Base-by-base conservation (phyloP, 2,797 vertebrate species). In the Synanceia verrucosa region DNA sequence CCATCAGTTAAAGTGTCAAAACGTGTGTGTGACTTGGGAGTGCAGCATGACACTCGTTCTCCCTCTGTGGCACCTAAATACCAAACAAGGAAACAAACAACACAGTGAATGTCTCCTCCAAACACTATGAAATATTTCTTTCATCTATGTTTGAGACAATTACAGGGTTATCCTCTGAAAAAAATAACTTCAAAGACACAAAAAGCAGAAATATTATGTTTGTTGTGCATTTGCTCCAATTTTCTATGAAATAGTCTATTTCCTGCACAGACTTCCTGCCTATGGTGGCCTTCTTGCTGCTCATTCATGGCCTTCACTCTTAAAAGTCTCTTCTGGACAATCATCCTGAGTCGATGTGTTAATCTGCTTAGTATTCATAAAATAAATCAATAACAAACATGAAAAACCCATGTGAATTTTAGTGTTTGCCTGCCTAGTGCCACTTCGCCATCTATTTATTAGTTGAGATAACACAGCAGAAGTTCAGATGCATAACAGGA, bases 251-350 rank as follows among this genome's bases (percentile, higher is more conserved):
- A 87, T 14, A 41, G 70, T 47, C 23, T 16, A 73, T 82, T 87
- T 90, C 84, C 86, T 83, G 79, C 57, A 21, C 39, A 39, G 24
- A 52, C 53, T 70, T 87, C 82, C 78, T 85, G 67, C 39, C 57
- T 64, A 16, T 36, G 37, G 37, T 29, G 57, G 21, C 51, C n/a
- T 34, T 51, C 12, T 46, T 2, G 57, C 41, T 55, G 12, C 64
- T 55, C 24, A 47, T 16, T 66, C 14, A 48, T 18, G 18, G 51
- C 21, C 9, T 57, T 58, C 21, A 50, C 14, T 24, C 48, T 57
- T 41, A 24, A 52, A 36, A 5, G n/a, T 63, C 24, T 47, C 9
- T 2, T 6, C 44, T 65, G 26, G 21, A 46, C 43, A 29, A 65
- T 13, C 28, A 28, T 16, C 5, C 55, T 2, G 41, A 74, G 11